Conservation (phyloP, 2,113 vertebrate genomes). For the Phalacrocorax pelagicus region DNA sequence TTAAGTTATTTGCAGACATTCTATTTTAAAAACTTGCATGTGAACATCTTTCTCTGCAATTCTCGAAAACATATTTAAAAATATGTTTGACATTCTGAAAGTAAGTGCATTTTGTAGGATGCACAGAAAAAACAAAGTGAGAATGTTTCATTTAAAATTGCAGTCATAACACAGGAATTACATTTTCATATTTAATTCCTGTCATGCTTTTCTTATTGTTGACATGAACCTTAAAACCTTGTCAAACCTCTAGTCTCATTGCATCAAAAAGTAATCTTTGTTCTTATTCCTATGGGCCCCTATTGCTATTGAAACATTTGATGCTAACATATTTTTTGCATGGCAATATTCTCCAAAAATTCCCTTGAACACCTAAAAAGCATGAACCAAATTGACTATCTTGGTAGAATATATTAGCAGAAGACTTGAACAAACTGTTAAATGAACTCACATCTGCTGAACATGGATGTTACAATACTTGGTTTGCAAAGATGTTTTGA, state of each 20-base stretch:
- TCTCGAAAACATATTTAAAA: neutral
- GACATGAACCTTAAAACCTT: neutral
- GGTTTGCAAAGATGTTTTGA: neutral
- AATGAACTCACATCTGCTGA: neutral
- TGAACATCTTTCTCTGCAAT: neutral
- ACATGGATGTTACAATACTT: neutral
- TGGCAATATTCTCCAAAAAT: neutral
- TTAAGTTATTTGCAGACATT: neutral
- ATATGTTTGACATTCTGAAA: neutral
- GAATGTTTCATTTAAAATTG: neutral
- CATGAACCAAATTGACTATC: neutral
- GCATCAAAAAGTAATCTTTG: neutral
- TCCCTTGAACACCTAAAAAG: neutral
- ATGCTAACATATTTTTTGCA: neutral
- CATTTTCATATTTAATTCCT: neutral
- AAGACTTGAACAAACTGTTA: neutral
- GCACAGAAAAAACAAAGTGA: neutral
- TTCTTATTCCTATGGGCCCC: neutral
- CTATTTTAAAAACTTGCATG: neutral
- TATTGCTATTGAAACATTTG: neutral
- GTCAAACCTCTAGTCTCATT: neutral
- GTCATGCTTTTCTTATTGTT: neutral
- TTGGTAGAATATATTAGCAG: neutral
- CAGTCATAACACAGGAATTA: neutral
- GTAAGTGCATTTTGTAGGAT: neutral